These are phyloP conservation scores for Brachyhypopomus gauderio DNA, from an alignment of 2,113 vertebrate genomes.

Conservation along the genomic window DNA sequence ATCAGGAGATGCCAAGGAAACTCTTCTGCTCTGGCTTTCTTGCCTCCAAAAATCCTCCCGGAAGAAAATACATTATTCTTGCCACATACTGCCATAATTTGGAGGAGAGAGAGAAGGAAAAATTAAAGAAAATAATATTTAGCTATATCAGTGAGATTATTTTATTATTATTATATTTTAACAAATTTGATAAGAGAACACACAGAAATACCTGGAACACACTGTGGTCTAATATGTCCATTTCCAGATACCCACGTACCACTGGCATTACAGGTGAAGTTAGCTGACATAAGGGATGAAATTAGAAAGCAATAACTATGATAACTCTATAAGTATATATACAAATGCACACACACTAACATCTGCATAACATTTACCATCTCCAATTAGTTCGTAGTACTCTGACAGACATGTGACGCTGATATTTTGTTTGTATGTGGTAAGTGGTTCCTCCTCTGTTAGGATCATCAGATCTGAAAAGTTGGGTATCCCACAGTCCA, in stretches of 20 bases:
- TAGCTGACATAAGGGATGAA: conserved; percentile 54
- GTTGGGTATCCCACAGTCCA: conserved; percentile 79
- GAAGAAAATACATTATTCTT: conserved; percentile 53
- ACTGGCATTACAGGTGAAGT: conserved; percentile 61
- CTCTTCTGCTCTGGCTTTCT: conserved; percentile 66
- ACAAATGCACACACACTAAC: not conserved
- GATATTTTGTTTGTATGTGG: conserved; percentile 58
- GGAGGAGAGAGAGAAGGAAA: not conserved
- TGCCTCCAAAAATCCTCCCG: conserved; percentile 78
- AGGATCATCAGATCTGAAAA: conserved; percentile 59
- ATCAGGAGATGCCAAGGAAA: conserved; percentile 88
- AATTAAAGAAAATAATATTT: not conserved
- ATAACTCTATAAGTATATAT: not conserved
- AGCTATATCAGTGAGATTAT: not conserved
- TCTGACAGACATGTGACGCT: conserved; percentile 64
- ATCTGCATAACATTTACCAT: conserved; percentile 59
- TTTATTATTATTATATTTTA: not conserved
- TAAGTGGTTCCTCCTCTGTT: conserved; percentile 24
- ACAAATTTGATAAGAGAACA: not conserved
- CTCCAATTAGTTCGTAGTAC: conserved; percentile 67
- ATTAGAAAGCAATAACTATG: not conserved
- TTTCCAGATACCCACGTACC: conserved; percentile 65
- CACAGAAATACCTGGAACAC: conserved; percentile 65
- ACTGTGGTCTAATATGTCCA: conserved; percentile 60
- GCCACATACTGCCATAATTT: conserved; percentile 80